Evolutionary conservation across 2,797 vertebrate genomes (phyloP).

Genomic region (Vespertilio murinus): DNA sequence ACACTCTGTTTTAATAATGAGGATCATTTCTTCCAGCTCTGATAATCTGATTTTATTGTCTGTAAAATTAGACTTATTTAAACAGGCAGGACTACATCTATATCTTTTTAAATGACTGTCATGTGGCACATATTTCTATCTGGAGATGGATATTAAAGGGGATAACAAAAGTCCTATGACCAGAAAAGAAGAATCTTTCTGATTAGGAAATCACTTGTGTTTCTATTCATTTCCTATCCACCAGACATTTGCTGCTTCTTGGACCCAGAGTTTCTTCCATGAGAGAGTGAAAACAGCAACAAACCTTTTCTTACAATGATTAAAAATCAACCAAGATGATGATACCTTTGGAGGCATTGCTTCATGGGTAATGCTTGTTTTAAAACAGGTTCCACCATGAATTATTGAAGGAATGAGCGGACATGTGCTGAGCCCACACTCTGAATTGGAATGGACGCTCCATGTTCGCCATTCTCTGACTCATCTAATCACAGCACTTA

Average conservation of each 20-base stretch:
- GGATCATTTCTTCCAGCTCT: not conserved
- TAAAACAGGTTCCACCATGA: not conserved
- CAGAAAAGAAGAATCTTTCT: not conserved
- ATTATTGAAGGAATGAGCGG: not conserved
- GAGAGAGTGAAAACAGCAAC: not conserved
- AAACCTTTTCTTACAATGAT: not conserved
- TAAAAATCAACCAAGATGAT: not conserved
- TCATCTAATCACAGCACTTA: not conserved
- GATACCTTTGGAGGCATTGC: not conserved
- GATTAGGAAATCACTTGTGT: not conserved
- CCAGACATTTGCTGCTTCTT: not conserved
- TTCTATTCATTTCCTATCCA: not conserved
- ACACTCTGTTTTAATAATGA: not conserved
- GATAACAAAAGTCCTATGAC: not conserved
- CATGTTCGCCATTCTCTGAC: accelerated
- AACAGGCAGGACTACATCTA: not conserved
- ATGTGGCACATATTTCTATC: not conserved
- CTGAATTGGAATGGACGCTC: not conserved
- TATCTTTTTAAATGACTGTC: not conserved
- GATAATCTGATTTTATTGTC: not conserved
- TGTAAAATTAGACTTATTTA: conserved; percentile 14
- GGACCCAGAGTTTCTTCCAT: not conserved
- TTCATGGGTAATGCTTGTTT: not conserved
- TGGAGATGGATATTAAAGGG: not conserved
- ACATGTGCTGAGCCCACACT: not conserved